phyloP scores from a whole-genome alignment of 92 coral and sea anemone species.

The Zoanthus sociatus region DNA sequence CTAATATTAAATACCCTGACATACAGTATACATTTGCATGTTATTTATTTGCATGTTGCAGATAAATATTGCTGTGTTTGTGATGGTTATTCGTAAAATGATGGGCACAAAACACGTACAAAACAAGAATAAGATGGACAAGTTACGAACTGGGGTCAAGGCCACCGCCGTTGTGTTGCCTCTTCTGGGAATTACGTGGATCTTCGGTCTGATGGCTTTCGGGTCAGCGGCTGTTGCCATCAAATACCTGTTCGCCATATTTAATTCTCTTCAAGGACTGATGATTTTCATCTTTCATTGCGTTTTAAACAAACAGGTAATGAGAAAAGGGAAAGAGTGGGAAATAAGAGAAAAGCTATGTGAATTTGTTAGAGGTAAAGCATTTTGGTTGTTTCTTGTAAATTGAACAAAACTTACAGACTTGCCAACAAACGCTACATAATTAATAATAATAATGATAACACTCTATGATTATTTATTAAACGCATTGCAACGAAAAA shows the following conservation, averaged over 20 bases:
- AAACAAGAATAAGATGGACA: slow-evolving; percentile 76
- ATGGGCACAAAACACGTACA: slow-evolving; percentile 86
- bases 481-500: too few species aligned
- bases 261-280: slow-evolving; percentile 70
- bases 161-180: slow-evolving; percentile 94
- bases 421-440: too few species aligned
- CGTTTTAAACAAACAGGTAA: slow-evolving; percentile 89
- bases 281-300: slow-evolving; percentile 94
- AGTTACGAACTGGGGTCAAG: slow-evolving; percentile 88
- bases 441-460: too few species aligned
- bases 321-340: too few species aligned
- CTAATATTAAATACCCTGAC: too few species aligned
- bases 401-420: too few species aligned
- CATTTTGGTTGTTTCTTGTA: too few species aligned
- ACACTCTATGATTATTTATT: too few species aligned
- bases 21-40: neutral
- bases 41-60: slow-evolving; percentile 12
- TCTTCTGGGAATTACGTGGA: slow-evolving; percentile 92
- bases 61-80: slow-evolving; percentile 82
- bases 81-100: slow-evolving; percentile 89
- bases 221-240: slow-evolving; percentile 79
- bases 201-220: slow-evolving; percentile 91
- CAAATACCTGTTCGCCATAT: slow-evolving; percentile 86
- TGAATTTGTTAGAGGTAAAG: too few species aligned
- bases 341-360: neutral